Conservation (phyloP, 2,113 vertebrate genomes). For the Arothron firmamentum region DNA sequence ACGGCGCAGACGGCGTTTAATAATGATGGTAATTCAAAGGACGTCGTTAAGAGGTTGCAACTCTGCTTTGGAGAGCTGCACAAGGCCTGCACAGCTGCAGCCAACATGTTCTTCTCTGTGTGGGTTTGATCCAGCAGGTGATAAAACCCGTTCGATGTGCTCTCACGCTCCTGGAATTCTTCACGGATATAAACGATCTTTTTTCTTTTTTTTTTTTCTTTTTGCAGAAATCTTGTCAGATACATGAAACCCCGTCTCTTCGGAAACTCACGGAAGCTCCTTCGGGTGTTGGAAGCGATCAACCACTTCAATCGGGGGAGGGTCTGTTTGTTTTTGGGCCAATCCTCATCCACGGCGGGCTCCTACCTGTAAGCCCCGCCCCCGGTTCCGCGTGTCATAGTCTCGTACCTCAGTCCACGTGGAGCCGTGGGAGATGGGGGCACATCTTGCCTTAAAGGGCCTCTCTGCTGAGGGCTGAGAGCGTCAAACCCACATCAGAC, state of each 20-base stretch:
- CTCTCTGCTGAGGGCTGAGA: conserved; percentile 79
- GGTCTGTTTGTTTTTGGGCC: background rate
- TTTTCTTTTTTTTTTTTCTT: background rate
- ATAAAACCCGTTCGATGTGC: conserved; percentile 47
- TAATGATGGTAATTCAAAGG: conserved; percentile 30
- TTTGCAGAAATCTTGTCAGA: background rate
- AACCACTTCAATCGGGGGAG: background rate
- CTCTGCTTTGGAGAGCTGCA: conserved; percentile 4
- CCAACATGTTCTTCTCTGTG: conserved; percentile 85
- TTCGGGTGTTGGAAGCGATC: background rate
- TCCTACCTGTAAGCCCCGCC: conserved; percentile 72
- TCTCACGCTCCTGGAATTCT: background rate
- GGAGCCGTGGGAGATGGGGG: conserved; percentile 88
- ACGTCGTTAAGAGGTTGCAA: conserved; percentile 8
- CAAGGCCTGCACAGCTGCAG: conserved; percentile 82
- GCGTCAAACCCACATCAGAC: conserved; percentile 1
- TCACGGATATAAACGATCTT: background rate
- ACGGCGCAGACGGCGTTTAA: conserved; percentile 15
- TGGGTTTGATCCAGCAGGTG: conserved; percentile 69
- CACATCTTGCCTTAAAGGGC: conserved; percentile 90
- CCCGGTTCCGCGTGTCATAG: conserved; percentile 67
- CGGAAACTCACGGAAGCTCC: background rate
- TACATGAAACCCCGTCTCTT: background rate
- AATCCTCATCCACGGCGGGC: conserved; percentile 2
- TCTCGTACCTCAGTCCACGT: conserved; percentile 79